Conservation (phyloP, 2,797 vertebrate species). For the Sternotherus odoratus region DNA sequence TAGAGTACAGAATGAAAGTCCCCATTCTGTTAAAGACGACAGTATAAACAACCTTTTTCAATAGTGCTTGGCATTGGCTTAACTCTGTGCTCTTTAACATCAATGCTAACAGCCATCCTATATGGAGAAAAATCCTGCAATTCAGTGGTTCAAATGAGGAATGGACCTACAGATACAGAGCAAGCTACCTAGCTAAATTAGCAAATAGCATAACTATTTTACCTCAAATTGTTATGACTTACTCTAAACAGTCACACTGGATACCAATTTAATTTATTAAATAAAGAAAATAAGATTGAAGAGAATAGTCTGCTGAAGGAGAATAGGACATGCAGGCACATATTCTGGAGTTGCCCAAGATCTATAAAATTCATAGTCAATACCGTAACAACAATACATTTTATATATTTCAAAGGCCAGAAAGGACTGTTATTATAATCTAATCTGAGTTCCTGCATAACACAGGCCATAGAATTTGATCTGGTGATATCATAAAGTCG, state of each 20-base stretch:
- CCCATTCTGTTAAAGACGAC: not conserved
- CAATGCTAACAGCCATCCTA: not conserved
- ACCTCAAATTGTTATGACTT: not conserved
- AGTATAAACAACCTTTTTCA: not conserved
- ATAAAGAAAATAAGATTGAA: not conserved
- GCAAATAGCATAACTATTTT: not conserved
- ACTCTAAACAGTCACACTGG: not conserved
- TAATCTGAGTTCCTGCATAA: not conserved
- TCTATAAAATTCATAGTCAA: not conserved
- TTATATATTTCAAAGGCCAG: not conserved
- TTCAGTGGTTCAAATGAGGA: not conserved
- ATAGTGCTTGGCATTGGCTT: not conserved
- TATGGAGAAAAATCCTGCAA: not conserved
- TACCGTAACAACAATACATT: not conserved
- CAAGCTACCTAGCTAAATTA: not conserved
- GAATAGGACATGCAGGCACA: not conserved
- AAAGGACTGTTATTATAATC: not conserved
- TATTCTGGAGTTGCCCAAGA: not conserved
- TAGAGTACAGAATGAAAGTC: not conserved
- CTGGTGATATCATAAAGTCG: not conserved
- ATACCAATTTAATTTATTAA: not conserved
- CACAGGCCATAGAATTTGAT: not conserved
- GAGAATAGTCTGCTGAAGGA: not conserved
- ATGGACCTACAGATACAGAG: not conserved
- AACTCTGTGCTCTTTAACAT: not conserved